phyloP scores from a whole-genome alignment of 2,113 vertebrate species.

The Esox niger region DNA sequence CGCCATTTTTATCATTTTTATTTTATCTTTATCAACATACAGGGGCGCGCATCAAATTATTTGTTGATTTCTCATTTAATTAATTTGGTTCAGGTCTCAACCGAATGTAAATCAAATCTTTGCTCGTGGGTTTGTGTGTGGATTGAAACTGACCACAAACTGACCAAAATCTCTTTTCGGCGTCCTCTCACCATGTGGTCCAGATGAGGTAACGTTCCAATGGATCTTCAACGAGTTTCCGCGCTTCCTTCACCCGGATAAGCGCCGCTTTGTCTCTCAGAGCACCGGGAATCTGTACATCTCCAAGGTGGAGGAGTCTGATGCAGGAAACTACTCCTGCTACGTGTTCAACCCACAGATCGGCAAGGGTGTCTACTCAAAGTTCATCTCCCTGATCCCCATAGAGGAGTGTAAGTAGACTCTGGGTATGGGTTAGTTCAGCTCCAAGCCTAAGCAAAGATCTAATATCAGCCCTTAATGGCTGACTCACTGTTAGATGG shows the following conservation, averaged over 20 bases:
- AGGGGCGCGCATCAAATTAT: too few species aligned
- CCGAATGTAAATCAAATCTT: too few species aligned
- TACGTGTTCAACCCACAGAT: conserved; percentile 91
- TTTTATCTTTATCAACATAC: too few species aligned
- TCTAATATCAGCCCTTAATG: too few species aligned
- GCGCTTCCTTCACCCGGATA: conserved; percentile 87
- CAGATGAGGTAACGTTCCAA: conserved; percentile 91
- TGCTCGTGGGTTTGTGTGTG: too few species aligned
- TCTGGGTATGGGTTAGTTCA: background rate
- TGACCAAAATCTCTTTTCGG: background rate
- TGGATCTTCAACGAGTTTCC: conserved; percentile 98
- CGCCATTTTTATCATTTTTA: too few species aligned
- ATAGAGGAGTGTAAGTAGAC: conserved; percentile 73
- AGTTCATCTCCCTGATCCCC: conserved; percentile 89
- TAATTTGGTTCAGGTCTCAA: too few species aligned
- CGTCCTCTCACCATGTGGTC: conserved; percentile 3
- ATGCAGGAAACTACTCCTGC: conserved; percentile 95
- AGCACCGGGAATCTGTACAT: conserved; percentile 95
- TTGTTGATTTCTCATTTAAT: too few species aligned
- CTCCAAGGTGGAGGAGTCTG: conserved; percentile 88
- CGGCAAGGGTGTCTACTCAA: conserved; percentile 95
- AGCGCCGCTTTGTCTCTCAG: conserved; percentile 92
- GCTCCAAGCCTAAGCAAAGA: background rate
- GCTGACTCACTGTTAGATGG: too few species aligned
- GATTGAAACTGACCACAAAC: background rate